Evolutionary conservation across 2,797 vertebrate genomes (phyloP), one percentile per base, ranked within the genome.

Genomic region (Clangula hyemalis): DNA sequence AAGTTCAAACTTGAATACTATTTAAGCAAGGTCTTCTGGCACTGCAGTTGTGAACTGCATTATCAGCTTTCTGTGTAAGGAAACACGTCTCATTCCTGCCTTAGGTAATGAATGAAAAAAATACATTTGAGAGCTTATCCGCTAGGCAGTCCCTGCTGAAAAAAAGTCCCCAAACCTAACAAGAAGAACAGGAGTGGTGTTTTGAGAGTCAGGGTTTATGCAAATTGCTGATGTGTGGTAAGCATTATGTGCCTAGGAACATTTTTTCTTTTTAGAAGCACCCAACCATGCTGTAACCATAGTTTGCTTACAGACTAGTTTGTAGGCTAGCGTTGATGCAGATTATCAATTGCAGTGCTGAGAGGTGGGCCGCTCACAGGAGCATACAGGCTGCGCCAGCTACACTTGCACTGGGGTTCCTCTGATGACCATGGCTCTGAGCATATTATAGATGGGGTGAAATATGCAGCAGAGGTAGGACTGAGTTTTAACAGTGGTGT

Each of bases 361-460:
- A 98, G 96, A 54, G 98, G 98, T 5, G 99, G 99, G 8, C 99
- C 99, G 0, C 97, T 99, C 88, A 73, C 94, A 3, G 99, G 98
- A 21, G 94, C 85, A 53, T 99, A 99, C 98, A 98, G 99, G 88
- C 98, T 99, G 84, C 99, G 99, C 66, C 99, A 99, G 97, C 98
- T 99, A 76, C 99, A 99, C 94, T 98, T 99, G 94, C 99, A 99
- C 95, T 99, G 99, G 99, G 99, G 99, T 20, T 97, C 97, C 5
- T 95, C 97, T 1, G 98, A 99, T 47, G 97, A 98, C 41, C 98
- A 97, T 2, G 99, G 99, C 94, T 99, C 99, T 3, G 99, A 99
- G 87, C 99, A 99, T 86, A 98, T 98, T 1, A 97, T 99, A 85
- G 97, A 98, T 41, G 99, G 99, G 47, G 98, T 98, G 94, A 98